A percentile compares a stretch with the other conserved stretches of the same genome.
phyloP scores from a whole-genome alignment of 2,797 vertebrate species.

The Megalops cyprinoides region DNA sequence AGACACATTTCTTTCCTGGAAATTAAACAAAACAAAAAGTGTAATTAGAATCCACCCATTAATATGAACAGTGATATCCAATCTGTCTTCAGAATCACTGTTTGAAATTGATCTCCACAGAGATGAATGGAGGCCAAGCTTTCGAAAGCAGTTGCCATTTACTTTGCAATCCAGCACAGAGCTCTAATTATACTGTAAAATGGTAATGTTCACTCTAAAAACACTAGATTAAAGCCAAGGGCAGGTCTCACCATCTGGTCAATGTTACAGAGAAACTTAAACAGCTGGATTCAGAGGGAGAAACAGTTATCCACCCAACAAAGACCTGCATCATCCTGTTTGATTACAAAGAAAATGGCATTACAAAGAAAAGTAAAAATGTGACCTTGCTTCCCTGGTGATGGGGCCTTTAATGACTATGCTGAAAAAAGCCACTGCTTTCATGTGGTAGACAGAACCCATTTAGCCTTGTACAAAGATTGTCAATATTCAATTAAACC shows the following conservation, averaged over 20 bases:
- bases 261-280: conserved; percentile 54
- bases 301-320: conserved; percentile 11
- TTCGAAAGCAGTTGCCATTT: conserved; percentile 71
- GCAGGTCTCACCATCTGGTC: conserved; percentile 64
- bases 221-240: conserved; percentile 51
- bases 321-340: conserved; percentile 58
- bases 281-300: neutral
- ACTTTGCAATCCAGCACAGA: conserved; percentile 60
- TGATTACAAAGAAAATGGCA: conserved; percentile 35
- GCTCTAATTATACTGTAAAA: conserved; percentile 58
- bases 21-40: no score
- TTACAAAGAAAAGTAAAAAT: conserved; percentile 39
- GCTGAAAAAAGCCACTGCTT: conserved; percentile 48
- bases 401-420: conserved; percentile 49
- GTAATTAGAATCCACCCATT: no score
- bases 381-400: conserved; percentile 50
- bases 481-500: conserved; percentile 76
- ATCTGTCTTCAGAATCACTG: neutral
- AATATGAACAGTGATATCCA: neutral
- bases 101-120: conserved; percentile 61
- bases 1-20: no score
- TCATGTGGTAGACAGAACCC: conserved; percentile 54
- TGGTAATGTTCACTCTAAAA: conserved; percentile 21
- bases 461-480: conserved; percentile 62
- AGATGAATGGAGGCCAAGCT: conserved; percentile 71